Conservation (phyloP, 2,888 invertebrate species). For the Drosophila paucipuncta region DNA sequence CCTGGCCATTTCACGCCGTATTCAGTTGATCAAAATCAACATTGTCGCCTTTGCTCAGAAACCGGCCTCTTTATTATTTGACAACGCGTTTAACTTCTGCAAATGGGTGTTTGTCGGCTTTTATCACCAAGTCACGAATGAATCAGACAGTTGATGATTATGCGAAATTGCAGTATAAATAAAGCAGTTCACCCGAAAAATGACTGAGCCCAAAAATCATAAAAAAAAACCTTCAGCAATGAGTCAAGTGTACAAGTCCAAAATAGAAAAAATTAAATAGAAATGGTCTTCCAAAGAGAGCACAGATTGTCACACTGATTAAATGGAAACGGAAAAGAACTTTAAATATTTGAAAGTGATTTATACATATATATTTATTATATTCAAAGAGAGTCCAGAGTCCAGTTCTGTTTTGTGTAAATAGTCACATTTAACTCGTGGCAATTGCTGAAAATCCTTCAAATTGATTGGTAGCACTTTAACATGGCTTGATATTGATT, state of each 20-base stretch:
- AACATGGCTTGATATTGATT: constrained; percentile 15
- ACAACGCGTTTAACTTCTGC: neutral
- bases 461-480: neutral
- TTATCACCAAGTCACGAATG: neutral
- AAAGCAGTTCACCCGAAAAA: neutral
- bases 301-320: constrained; percentile 3
- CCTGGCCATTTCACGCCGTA: neutral
- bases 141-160: neutral
- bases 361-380: too few relatives aligned
- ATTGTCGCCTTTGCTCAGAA: neutral
- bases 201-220: neutral
- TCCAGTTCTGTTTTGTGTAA: neutral
- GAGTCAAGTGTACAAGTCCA: constrained; percentile 16
- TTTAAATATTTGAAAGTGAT: constrained; percentile 3
- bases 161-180: neutral
- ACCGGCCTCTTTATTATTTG: neutral
- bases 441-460: neutral
- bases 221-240: neutral
- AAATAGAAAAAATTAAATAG: neutral
- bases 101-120: neutral
- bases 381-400: neutral
- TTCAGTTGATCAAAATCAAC: neutral
- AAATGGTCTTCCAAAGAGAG: neutral
- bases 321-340: too few relatives aligned
- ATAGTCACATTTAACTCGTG: neutral